Base-by-base conservation (phyloP, 1,140 invertebrate species). In the Arctopsyche grandis region DNA sequence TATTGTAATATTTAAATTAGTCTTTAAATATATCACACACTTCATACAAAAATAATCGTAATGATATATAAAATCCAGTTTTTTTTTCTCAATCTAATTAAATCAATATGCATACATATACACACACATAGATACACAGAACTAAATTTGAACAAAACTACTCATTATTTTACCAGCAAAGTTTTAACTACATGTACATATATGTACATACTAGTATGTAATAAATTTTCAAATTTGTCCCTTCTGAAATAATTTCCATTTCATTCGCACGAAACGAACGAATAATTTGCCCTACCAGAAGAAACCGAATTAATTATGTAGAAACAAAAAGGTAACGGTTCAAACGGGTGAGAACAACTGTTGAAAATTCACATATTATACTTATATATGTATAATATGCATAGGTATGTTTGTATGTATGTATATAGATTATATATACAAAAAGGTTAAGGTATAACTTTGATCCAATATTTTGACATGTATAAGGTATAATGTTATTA, bases 261-360 rank as follows among this genome's bases (percentile, higher is more conserved):
- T 44, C 24, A 29, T 43, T 38, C 52, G 21, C 24, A 38, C 29
- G 26, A 38, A 58, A 16, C 38, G 74, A 58, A 44, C 69, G 38
- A 66, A 66, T 24, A 29, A 19, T 69, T 16, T 46, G 10, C 44
- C 58, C 21, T 9, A 48, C 19, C 44, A n/a, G 21, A 26, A 75
- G 52, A 60, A 75, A 24, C 43, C 74, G 74, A 29, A 76, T 76
- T 76, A 76, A 76, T 76, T 76, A 76, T n/a, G n/a, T n/a, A 29
- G 63, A 76, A 63, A 76, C 46, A 63, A 56, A 56, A 74, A 46
- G 71, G 52, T 5, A 73, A 73, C 52, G n/a, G 70, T n/a, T 12
- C 66, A 46, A 7, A 46, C 12, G n/a, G n/a, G n/a, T 46, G 12
- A 46, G 12, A 46, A 46, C 12, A 46, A 46, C 12, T 46, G 44